Percentiles rank a stretch among this genome's conserved stretches.
Evolutionary conservation across 2,888 invertebrate species (phyloP).

Genomic region (Lycia hirtaria): DNA sequence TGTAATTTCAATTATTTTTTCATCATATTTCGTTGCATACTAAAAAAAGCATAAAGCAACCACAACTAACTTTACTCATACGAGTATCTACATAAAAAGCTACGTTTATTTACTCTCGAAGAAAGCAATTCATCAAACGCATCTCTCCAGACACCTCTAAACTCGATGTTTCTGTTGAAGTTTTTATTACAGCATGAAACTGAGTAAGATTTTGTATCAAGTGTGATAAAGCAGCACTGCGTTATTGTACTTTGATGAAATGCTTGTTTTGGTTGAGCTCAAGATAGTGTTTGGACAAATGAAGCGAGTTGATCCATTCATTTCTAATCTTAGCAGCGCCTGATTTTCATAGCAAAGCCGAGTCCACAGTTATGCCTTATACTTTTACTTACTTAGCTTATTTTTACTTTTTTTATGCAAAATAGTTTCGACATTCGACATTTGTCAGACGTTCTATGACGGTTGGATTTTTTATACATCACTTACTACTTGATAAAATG

Average conservation of each 20-base stretch:
- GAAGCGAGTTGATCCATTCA: background rate
- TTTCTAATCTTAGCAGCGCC: no score
- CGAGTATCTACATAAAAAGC: background rate
- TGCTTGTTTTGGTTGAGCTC: background rate
- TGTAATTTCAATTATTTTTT: no score
- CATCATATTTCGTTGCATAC: no score
- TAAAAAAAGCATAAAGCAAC: no score
- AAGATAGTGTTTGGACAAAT: background rate
- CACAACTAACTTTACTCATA: background rate
- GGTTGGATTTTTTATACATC: no score
- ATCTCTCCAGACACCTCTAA: slow-evolving; percentile 24
- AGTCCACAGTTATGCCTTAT: no score
- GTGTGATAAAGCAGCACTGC: slow-evolving; percentile 7
- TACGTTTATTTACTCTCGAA: slow-evolving; percentile 26
- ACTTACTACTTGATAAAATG: no score
- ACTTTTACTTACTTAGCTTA: no score
- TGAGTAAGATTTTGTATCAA: slow-evolving; percentile 16
- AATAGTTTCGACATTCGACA: no score
- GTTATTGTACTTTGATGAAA: slow-evolving; percentile 2
- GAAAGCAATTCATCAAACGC: slow-evolving; percentile 20
- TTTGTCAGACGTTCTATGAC: no score
- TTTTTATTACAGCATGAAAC: slow-evolving; percentile 27
- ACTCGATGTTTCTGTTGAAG: slow-evolving; percentile 24
- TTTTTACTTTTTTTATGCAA: no score
- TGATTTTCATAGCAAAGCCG: no score